Percentiles rank a stretch among this genome's conserved stretches.
These are phyloP conservation scores for Orchestes rusci DNA, from an alignment of 2,888 invertebrate species.

Conservation along the genomic window DNA sequence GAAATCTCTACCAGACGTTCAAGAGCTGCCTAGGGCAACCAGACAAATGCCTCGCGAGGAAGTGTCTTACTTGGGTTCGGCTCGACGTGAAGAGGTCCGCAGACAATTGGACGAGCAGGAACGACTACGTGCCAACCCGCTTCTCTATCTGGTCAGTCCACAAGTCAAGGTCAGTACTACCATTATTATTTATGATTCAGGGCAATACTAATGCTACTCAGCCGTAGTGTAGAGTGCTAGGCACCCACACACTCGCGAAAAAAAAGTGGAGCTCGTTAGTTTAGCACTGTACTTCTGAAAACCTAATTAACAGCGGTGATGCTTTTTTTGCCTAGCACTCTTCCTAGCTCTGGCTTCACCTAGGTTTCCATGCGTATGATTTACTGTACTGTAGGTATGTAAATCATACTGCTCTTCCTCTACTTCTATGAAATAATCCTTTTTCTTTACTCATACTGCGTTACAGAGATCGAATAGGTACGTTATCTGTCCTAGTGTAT, in stretches of 20 bases:
- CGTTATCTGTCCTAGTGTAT: constrained; percentile 35
- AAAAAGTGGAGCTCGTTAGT: too few relatives aligned
- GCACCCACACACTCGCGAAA: constrained; percentile 6
- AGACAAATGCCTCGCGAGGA: constrained; percentile 91
- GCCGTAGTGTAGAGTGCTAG: constrained; percentile 12
- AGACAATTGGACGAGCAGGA: constrained; percentile 86
- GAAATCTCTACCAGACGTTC: constrained; percentile 95
- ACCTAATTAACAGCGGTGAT: too few relatives aligned
- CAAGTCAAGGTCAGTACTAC: constrained; percentile 79
- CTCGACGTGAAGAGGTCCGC: constrained; percentile 89
- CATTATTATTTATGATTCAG: background rate
- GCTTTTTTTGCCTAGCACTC: constrained; percentile 25
- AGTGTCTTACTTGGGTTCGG: constrained; percentile 88
- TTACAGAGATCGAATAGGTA: constrained; percentile 46
- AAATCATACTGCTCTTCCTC: constrained; percentile 22
- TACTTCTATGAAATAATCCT: too few relatives aligned
- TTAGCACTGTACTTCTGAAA: background rate
- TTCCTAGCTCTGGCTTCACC: constrained; percentile 39
- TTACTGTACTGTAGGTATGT: constrained; percentile 17
- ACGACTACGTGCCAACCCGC: constrained; percentile 87
- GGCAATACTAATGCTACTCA: too few relatives aligned
- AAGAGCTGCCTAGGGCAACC: constrained; percentile 70
- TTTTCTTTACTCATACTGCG: too few relatives aligned
- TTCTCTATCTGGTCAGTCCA: constrained; percentile 94
- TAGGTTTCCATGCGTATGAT: constrained; percentile 32